Evolutionary conservation across 2,113 vertebrate genomes (phyloP).

Genomic region (Puffinus mauretanicus): DNA sequence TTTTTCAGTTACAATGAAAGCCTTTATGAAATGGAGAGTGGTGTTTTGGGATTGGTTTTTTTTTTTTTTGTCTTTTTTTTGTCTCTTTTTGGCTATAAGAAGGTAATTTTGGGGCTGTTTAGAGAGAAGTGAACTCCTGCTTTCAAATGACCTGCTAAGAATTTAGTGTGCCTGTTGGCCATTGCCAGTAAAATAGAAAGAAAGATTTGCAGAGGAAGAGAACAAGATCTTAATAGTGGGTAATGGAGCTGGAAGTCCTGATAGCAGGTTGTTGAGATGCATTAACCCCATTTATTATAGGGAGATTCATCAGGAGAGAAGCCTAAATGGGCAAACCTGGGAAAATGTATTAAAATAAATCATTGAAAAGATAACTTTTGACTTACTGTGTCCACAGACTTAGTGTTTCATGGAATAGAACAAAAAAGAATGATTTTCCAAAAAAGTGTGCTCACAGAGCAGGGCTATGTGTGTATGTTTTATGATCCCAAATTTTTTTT

Average conservation of each 20-base stretch:
- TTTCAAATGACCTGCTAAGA: background rate
- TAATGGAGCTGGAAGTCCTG: constrained; percentile 35
- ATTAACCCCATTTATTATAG: constrained; percentile 23
- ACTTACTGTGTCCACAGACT: constrained; percentile 20
- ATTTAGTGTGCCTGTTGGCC: background rate
- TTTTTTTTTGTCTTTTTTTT: background rate
- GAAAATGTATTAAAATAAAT: constrained; percentile 41
- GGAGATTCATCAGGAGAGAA: constrained; percentile 32
- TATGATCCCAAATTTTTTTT: constrained; percentile 60
- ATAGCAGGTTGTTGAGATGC: background rate
- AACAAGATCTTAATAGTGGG: constrained; percentile 12
- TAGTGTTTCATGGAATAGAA: constrained; percentile 3
- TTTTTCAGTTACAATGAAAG: background rate
- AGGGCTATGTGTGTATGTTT: constrained; percentile 26
- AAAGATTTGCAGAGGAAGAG: constrained; percentile 19
- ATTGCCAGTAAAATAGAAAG: background rate
- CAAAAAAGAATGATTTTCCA: background rate
- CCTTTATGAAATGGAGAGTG: background rate
- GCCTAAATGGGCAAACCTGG: constrained; percentile 10
- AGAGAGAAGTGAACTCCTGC: background rate
- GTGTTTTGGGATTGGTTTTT: background rate
- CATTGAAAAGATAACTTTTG: constrained; percentile 21
- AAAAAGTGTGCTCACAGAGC: background rate
- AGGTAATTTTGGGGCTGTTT: background rate
- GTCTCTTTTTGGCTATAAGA: background rate